phyloP scores from a whole-genome alignment of 2,888 invertebrate species.

The Molanna angustata region DNA sequence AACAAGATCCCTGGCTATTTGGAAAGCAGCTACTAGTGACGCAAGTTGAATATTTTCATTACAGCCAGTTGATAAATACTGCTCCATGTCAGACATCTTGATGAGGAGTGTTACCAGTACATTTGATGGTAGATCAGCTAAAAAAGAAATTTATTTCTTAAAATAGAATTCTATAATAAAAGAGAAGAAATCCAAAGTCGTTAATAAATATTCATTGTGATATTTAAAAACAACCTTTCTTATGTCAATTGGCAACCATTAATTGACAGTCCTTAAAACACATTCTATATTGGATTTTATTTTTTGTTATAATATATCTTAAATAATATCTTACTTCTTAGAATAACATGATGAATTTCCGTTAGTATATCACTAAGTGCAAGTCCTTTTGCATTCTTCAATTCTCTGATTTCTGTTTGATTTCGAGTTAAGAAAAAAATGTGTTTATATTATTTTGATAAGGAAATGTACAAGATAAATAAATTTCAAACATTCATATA shows the following conservation, averaged over 20 bases:
- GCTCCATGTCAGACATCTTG: conserved; percentile 88
- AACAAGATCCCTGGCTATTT: conserved; percentile 64
- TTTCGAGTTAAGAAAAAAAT: too few species aligned
- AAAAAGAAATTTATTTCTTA: conserved; percentile 41
- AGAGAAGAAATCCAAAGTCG: too few species aligned
- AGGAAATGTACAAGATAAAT: too few species aligned
- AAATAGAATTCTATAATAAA: too few species aligned
- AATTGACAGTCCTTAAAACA: too few species aligned
- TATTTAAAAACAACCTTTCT: too few species aligned
- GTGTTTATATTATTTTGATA: too few species aligned
- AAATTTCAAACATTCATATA: too few species aligned
- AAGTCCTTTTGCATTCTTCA: conserved; percentile 86
- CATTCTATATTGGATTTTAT: too few species aligned
- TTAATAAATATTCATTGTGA: too few species aligned
- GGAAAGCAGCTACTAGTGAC: conserved; percentile 86
- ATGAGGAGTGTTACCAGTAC: conserved; percentile 76
- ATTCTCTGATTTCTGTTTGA: conserved; percentile 67
- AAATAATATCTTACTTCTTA: conserved; percentile 68
- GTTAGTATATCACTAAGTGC: conserved; percentile 92
- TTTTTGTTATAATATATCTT: too few species aligned
- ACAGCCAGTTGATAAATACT: conserved; percentile 79
- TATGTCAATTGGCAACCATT: too few species aligned
- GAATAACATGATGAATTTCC: conserved; percentile 83
- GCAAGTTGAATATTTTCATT: conserved; percentile 89
- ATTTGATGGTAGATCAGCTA: conserved; percentile 85